phyloP scores from a whole-genome alignment of 2,888 invertebrate genomes.

The Yponomeuta evonymella region DNA sequence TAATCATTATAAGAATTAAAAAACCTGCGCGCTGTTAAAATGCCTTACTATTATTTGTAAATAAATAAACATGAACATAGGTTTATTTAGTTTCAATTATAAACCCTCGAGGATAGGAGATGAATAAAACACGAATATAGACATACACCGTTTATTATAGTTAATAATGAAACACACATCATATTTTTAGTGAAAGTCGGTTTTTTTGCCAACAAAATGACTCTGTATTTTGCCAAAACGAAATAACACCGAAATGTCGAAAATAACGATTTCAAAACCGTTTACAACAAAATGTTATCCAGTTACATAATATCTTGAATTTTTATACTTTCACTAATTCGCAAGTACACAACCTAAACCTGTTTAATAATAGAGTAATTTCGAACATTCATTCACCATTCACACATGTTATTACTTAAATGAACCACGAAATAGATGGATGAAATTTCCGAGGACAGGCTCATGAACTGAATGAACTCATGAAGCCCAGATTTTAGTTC shows the following conservation, averaged over 20 bases:
- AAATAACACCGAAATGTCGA: background rate
- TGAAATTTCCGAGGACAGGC: no score
- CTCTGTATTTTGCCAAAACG: background rate
- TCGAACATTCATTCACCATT: background rate
- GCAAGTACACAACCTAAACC: background rate
- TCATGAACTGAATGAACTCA: no score
- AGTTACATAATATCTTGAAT: background rate
- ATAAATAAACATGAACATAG: background rate
- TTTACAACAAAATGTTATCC: background rate
- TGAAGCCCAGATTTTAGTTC: no score
- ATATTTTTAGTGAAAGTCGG: background rate
- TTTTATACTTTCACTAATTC: background rate
- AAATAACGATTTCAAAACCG: background rate
- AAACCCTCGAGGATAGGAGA: background rate
- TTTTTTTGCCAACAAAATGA: background rate
- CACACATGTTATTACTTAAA: no score
- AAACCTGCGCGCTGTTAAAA: background rate
- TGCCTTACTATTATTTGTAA: constrained; percentile 12
- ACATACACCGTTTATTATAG: constrained; percentile 64
- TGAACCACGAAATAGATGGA: no score
- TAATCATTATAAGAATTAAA: background rate
- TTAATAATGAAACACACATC: constrained; percentile 43
- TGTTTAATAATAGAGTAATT: background rate
- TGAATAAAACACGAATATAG: constrained; percentile 29
- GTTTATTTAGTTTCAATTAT: background rate